Evolutionary conservation across 2,888 invertebrate genomes (phyloP).

Genomic region (Incurvaria masculella): DNA sequence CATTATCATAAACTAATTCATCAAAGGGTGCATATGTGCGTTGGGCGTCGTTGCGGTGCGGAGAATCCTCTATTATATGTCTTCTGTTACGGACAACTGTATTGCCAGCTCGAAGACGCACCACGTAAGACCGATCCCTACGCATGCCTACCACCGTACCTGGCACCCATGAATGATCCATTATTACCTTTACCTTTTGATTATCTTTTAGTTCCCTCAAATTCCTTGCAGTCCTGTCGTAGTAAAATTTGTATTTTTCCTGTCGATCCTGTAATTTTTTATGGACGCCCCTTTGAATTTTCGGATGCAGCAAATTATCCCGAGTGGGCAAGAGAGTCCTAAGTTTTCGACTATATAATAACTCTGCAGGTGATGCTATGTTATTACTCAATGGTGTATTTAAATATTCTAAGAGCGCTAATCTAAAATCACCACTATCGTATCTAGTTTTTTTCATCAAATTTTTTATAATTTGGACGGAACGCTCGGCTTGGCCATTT

Average conservation of each 20-base stretch:
- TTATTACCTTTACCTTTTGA: neutral
- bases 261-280: neutral
- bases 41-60: neutral
- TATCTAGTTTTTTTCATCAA: slow-evolving; percentile 12
- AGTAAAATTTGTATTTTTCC: neutral
- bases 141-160: neutral
- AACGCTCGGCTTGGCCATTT: slow-evolving; percentile 12
- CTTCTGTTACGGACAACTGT: neutral
- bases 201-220: neutral
- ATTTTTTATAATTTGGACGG: slow-evolving; percentile 14
- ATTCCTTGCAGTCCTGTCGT: neutral
- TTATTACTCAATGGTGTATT: slow-evolving; percentile 7
- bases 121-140: neutral
- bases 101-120: neutral
- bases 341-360: slow-evolving; percentile 3
- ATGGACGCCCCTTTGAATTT: neutral
- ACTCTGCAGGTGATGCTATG: slow-evolving; percentile 6
- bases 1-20: neutral
- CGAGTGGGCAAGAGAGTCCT: slow-evolving; percentile 2
- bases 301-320: slow-evolving; percentile 1
- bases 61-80: neutral
- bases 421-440: slow-evolving; percentile 1
- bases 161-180: neutral
- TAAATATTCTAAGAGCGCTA: slow-evolving; percentile 7
- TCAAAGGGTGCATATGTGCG: neutral